A percentile compares a stretch with the other conserved stretches of the same genome.
Conservation (phyloP, 2,888 invertebrate genomes). For the Sycophila texana region DNA sequence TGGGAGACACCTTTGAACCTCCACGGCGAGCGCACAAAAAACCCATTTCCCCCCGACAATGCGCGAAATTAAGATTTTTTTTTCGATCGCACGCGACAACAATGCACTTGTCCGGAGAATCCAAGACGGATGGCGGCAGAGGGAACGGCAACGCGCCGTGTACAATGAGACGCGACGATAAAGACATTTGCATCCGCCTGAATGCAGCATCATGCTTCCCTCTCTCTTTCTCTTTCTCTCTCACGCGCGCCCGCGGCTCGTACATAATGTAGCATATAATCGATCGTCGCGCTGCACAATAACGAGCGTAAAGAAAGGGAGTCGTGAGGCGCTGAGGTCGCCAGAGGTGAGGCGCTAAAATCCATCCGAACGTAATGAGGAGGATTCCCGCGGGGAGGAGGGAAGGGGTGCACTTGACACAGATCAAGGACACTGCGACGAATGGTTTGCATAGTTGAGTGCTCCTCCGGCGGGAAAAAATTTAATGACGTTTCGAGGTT, state of each 20-base stretch:
- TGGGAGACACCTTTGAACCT: too few relatives aligned
- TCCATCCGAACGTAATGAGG: conserved; percentile 30
- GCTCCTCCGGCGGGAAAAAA: too few relatives aligned
- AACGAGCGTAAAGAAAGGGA: background rate
- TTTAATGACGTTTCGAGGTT: too few relatives aligned
- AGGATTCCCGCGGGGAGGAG: conserved; percentile 27
- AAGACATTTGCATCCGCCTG: conserved; percentile 11
- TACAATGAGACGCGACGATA: background rate
- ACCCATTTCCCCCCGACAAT: too few relatives aligned
- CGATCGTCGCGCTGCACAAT: conserved; percentile 19
- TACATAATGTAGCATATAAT: conserved; percentile 17
- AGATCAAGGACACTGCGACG: conserved; percentile 51
- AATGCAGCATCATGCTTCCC: background rate
- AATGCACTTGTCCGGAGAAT: background rate
- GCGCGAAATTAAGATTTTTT: too few relatives aligned
- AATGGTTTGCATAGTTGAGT: conserved; percentile 10
- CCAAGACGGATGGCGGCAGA: background rate
- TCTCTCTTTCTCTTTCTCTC: too few relatives aligned
- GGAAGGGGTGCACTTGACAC: conserved; percentile 43
- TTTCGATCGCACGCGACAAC: too few relatives aligned
- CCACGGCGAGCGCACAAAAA: too few relatives aligned
- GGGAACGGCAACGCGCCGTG: background rate
- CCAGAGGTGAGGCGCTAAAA: background rate
- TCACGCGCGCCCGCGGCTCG: background rate
- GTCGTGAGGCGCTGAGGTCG: conserved; percentile 5